phyloP scores from a whole-genome alignment of 2,113 vertebrate species.

The Cyrtonyx montezumae region DNA sequence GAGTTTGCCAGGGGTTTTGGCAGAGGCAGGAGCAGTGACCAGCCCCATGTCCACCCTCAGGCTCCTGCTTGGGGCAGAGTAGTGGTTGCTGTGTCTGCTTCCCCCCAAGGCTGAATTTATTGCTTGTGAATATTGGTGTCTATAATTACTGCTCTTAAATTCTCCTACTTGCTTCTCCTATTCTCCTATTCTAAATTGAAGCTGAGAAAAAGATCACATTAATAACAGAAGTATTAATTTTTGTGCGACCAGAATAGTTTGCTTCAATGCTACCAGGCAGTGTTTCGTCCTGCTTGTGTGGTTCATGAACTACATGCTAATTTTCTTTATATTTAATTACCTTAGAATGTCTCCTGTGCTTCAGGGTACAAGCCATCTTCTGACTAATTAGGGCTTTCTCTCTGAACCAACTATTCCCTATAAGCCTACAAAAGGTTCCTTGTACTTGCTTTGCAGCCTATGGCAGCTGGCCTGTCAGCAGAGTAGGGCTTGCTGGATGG shows the following conservation, averaged over 20 bases:
- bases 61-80: fast-evolving
- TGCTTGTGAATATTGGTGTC: fast-evolving
- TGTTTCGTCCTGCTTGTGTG: constrained; percentile 47
- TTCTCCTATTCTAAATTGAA: neutral
- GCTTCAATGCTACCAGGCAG: constrained; percentile 42
- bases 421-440: neutral
- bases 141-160: neutral
- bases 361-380: constrained; percentile 65
- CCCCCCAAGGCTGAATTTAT: neutral
- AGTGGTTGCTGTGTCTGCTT: neutral
- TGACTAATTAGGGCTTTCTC: constrained; percentile 54
- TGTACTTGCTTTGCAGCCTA: neutral
- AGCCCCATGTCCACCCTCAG: fast-evolving
- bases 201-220: constrained; percentile 54
- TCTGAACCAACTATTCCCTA: constrained; percentile 11
- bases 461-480: neutral
- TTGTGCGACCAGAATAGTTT: neutral
- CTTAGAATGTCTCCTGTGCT: constrained; percentile 10
- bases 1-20: neutral
- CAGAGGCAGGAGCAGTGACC: neutral
- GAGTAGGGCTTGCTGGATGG: neutral
- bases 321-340: constrained; percentile 71
- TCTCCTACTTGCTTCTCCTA: neutral
- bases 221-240: constrained; percentile 67
- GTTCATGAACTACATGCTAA: constrained; percentile 70